phyloP scores from a whole-genome alignment of 2,797 vertebrate genomes.

The Argentina silus region DNA sequence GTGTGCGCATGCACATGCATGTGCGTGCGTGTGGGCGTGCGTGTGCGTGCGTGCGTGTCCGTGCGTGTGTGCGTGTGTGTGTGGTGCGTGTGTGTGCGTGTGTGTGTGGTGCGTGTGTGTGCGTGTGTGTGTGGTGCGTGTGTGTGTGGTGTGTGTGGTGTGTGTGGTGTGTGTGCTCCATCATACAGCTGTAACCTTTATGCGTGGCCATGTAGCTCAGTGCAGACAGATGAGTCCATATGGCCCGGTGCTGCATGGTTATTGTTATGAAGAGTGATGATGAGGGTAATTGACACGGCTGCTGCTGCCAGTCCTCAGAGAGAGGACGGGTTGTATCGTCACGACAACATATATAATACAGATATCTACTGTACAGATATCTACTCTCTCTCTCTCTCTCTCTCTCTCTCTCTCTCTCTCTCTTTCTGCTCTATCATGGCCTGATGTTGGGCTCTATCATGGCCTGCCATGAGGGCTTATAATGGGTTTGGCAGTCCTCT shows the following conservation, averaged over 20 bases:
- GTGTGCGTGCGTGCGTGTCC: too few relatives aligned
- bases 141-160: constrained; percentile 24
- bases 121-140: neutral
- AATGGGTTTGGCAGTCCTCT: constrained; percentile 15
- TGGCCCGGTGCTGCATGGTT: constrained; percentile 60
- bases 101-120: too few relatives aligned
- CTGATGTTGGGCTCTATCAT: neutral
- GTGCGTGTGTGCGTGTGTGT: too few relatives aligned
- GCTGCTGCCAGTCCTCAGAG: constrained; percentile 56
- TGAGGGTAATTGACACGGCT: constrained; percentile 51
- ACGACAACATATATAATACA: constrained; percentile 40
- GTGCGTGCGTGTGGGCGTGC: too few relatives aligned
- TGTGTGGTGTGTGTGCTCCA: constrained; percentile 50
- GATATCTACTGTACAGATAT: neutral
- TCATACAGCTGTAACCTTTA: constrained; percentile 52
- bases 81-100: too few relatives aligned
- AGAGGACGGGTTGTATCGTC: constrained; percentile 25
- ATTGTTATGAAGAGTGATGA: constrained; percentile 68
- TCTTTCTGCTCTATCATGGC: neutral
- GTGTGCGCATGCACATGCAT: too few relatives aligned
- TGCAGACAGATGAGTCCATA: constrained; percentile 57
- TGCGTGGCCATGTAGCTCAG: constrained; percentile 48
- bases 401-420: neutral
- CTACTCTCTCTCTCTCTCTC: neutral
- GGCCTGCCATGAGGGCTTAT: neutral